Evolutionary conservation across 2,113 vertebrate genomes (phyloP), one percentile per base, ranked within the genome.

Genomic region (Semnopithecus entellus): DNA sequence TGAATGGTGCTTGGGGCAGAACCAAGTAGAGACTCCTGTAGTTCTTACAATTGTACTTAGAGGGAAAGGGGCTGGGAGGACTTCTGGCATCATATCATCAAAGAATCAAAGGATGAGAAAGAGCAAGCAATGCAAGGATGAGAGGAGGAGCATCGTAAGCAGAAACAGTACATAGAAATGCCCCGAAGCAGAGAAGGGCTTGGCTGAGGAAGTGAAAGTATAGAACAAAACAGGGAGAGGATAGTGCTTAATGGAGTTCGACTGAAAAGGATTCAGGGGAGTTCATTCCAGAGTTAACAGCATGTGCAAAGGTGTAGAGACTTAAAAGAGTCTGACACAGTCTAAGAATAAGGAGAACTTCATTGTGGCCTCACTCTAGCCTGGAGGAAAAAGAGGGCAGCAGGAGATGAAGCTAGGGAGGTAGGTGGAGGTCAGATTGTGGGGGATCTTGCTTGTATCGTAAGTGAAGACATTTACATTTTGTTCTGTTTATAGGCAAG

Each of bases 1-100:
- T 66, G 38, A 3, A 1, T 6, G 1, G 10, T 9, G 14, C n/a
- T 17, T 35, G 35, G 61, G 16, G 12, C 17, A 55, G 73, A 84
- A 30, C 6, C 70, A 7, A 11, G 0, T 13, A 43, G 64, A 81
- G 13, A 50, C 27, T 12, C 2, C 8, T 14, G 0, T 1, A 9
- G 18, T 1, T 40, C 78, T 38, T 55, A 52, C 2, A 3, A 4
- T 40, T 57, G 3, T 6, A 4, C 18, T 66, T 6, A 1, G 2
- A 35, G 32, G n/a, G 35, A 32, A 45, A 80, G 8, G 9, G 40
- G 35, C 8, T 10, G 52, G 32, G 3, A 32, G 13, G 32, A 66
- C 1, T 2, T 45, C 30, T 55, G 17, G 14, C 32, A 61, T 73
- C 27, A 20, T 6, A 61, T 27, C 8, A 75, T 22, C 52, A 45